Conservation (phyloP, 2,888 invertebrate genomes). For the Mesorhabditis spiculigera region DNA sequence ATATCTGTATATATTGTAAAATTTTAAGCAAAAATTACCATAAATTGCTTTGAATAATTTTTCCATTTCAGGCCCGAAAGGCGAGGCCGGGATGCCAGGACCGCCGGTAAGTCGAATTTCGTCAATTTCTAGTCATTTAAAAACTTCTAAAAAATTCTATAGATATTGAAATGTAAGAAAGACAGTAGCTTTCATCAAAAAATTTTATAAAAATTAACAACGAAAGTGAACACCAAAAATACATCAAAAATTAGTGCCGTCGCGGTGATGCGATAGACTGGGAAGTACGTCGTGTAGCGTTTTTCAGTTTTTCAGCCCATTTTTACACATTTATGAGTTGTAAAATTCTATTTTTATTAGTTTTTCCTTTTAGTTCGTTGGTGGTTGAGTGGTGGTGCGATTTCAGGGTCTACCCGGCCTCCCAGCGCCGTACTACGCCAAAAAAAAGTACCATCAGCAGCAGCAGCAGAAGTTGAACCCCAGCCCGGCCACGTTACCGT, state of each 20-base stretch:
- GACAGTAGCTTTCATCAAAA: too few relatives aligned
- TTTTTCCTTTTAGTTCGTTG: not conserved
- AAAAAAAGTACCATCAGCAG: conserved; percentile 21
- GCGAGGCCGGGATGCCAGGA: conserved; percentile 2
- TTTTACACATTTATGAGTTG: too few relatives aligned
- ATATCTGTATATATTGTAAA: too few relatives aligned
- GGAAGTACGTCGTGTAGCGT: not conserved
- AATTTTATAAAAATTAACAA: not conserved
- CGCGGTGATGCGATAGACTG: not conserved
- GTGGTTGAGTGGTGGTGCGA: not conserved
- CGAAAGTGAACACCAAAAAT: not conserved
- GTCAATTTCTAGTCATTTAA: too few relatives aligned
- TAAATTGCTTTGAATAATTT: too few relatives aligned
- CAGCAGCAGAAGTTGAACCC: conserved; percentile 18
- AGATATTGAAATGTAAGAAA: too few relatives aligned
- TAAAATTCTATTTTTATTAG: not conserved
- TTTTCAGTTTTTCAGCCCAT: not conserved
- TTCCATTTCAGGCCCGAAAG: conserved; percentile 1
- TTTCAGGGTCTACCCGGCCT: conserved; percentile 33
- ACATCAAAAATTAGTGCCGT: not conserved
- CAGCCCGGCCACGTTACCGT: conserved; percentile 11
- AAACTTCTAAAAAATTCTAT: too few relatives aligned
- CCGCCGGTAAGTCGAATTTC: not conserved
- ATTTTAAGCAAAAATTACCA: too few relatives aligned
- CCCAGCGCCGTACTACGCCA: conserved; percentile 27